phyloP scores from a whole-genome alignment of 2,113 vertebrate genomes.

The Orcinus orca region DNA sequence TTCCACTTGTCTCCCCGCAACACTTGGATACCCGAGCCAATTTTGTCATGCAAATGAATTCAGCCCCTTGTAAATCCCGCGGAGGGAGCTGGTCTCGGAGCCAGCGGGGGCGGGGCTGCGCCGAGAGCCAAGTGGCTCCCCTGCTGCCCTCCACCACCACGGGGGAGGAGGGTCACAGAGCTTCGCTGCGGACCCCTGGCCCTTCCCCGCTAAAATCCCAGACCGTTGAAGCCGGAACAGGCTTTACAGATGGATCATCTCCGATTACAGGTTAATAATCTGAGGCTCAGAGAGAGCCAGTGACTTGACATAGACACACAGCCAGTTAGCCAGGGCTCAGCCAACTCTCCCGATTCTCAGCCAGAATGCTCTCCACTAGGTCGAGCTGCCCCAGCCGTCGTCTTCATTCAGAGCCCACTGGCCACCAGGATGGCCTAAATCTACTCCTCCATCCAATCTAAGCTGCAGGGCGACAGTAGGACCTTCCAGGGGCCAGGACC shows the following conservation, averaged over 20 bases:
- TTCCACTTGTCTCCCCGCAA: slow-evolving; percentile 97
- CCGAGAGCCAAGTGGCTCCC: background rate
- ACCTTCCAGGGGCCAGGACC: background rate
- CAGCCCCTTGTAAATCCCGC: slow-evolving; percentile 89
- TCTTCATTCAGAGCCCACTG: background rate
- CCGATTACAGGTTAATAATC: background rate
- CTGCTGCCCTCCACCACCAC: slow-evolving; percentile 74
- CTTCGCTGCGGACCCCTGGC: background rate
- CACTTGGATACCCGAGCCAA: slow-evolving; percentile 94
- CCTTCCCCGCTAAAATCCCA: background rate
- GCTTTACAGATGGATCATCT: background rate
- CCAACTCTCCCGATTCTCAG: background rate
- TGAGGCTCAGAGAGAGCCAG: background rate
- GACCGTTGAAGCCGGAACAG: background rate
- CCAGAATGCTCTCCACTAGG: background rate
- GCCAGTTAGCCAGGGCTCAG: background rate
- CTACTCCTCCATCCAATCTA: background rate
- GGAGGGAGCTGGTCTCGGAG: slow-evolving; percentile 86
- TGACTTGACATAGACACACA: background rate
- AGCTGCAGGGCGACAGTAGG: background rate
- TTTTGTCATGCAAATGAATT: slow-evolving; percentile 98
- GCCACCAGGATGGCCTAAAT: background rate
- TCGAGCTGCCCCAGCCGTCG: background rate
- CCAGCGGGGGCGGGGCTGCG: slow-evolving; percentile 76
- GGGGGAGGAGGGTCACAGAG: background rate